Conservation (phyloP, 1,140 invertebrate species). For the Marisa cornuarietis region DNA sequence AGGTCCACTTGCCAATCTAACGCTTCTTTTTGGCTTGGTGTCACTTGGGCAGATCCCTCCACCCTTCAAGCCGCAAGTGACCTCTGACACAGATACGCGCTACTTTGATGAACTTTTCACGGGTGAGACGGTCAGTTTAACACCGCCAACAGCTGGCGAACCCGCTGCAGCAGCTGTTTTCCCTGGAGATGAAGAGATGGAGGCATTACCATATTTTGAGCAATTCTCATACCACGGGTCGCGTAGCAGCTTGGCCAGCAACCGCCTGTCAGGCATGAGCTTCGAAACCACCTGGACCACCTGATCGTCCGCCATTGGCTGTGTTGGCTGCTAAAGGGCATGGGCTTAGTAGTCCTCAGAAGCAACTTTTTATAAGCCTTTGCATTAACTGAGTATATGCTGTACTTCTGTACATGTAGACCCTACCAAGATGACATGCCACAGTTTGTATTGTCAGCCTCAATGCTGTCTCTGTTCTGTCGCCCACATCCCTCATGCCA, state of each 20-base stretch:
- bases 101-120: constrained; percentile 99
- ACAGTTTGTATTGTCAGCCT: no score
- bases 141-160: constrained; percentile 75
- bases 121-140: constrained; percentile 94
- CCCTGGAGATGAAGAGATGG: constrained; percentile 52
- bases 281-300: constrained; percentile 55
- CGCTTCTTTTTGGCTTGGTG: constrained; percentile 27
- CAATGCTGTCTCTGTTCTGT: no score
- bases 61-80: constrained; percentile 96
- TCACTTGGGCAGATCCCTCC: constrained; percentile 62
- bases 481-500: no score
- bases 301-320: constrained; percentile 20
- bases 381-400: no score
- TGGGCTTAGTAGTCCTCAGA: no score
- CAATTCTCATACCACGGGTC: constrained; percentile 62
- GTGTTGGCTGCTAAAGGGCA: no score
- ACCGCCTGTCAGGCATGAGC: constrained; percentile 46
- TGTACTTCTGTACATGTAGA: no score
- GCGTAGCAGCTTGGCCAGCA: constrained; percentile 49
- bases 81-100: constrained; percentile 94
- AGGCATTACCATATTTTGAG: constrained; percentile 58
- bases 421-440: no score
- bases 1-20: constrained; percentile 1
- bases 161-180: constrained; percentile 30
- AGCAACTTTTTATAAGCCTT: no score